Base-by-base conservation (phyloP, 2,113 vertebrate genomes). In the Perognathus longimembris region DNA sequence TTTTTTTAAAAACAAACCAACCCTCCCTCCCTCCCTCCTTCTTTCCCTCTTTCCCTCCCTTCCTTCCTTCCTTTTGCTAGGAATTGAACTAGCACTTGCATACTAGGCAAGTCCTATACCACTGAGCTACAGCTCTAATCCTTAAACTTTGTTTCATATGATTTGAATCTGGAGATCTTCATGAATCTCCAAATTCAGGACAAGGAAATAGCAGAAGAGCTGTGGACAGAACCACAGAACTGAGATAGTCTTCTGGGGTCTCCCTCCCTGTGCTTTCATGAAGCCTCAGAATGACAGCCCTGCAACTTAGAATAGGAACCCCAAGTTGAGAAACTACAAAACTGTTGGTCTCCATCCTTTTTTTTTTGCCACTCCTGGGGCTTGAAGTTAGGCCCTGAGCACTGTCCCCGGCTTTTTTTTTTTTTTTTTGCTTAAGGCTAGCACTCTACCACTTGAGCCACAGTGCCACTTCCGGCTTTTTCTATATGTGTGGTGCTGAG, bases 111-210 rank as follows among this genome's bases (percentile, higher is more conserved):
- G 12, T 36, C 17, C 36, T 59, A 17, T 28, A 17, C 24, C 6
- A 36, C n/a, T 7, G 22, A 59, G 28, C 77, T 63, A 26, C 45
- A n/a, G 21, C 30, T 45, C n/a, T 8, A 26, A n/a, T 54, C 34
- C 17, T 28, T 50, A 30, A 77, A 57, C 34, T 79, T 6, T 75
- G 30, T 63, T 75, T 69, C 12, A 11, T 59, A 6, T 66, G 40
- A 64, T 92, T 92, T 91, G 28, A 64, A 14, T 59, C 66, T 80
- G 88, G 66, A 92, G 63, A 80, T 26, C 4, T 61, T 61, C 61
- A 36, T 83, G 26, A 80, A 64, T 54, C 42, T 80, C 36, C 34
- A 90, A 40, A 66, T 83, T 88, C 24, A 71, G 84, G 34, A 70
- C 24, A 59, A 11, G 28, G 14, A 32, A 30, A 1, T 45, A 30